Evolutionary conservation across 2,113 vertebrate species (phyloP).

Genomic region (Vicugna pacos): DNA sequence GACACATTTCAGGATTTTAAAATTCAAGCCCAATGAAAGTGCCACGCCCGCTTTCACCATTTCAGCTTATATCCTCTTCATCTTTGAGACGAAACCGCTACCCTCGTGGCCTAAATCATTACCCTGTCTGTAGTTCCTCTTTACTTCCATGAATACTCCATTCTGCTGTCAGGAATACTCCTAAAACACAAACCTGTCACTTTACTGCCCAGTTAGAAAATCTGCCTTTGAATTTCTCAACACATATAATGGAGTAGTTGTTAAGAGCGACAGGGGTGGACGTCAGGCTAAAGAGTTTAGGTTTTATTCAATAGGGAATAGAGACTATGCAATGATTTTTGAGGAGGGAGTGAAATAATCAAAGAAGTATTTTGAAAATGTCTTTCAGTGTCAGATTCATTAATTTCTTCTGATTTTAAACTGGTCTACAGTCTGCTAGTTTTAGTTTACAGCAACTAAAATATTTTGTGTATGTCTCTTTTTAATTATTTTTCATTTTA

Average conservation of each 20-base stretch:
- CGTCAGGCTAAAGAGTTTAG: not conserved
- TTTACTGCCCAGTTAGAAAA: not conserved
- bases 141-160: not conserved
- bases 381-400: not conserved
- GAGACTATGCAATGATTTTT: not conserved
- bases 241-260: not conserved
- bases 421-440: not conserved
- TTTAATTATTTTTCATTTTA: not conserved
- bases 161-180: not conserved
- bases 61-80: not conserved
- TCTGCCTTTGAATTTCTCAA: slow-evolving; percentile 2
- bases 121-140: not conserved
- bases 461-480: not conserved
- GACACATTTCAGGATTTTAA: not conserved
- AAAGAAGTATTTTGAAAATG: not conserved
- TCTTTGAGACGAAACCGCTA: not conserved
- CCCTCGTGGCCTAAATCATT: not conserved
- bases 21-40: not conserved
- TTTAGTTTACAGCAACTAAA: not conserved
- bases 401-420: slow-evolving; percentile 2
- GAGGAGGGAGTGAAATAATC: not conserved
- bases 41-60: not conserved
- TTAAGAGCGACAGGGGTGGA: not conserved
- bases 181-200: not conserved
- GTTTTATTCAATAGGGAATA: not conserved